Evolutionary conservation across 2,888 invertebrate genomes (phyloP), one percentile per base, ranked within the genome.

Genomic region (Lamellibrachia columna): DNA sequence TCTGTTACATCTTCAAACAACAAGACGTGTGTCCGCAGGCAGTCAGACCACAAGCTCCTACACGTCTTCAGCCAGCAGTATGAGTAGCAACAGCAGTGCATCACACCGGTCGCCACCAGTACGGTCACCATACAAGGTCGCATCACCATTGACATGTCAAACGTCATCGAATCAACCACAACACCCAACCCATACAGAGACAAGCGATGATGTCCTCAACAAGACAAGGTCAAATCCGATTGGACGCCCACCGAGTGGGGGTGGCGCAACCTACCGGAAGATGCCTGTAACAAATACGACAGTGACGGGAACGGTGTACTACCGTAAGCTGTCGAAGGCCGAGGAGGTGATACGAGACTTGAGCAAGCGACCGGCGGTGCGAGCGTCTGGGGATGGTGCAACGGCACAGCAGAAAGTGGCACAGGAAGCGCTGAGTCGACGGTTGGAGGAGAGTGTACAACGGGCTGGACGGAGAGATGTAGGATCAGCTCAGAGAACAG

Each of bases 261-360:
- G 52, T 53, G 22, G 15, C 11, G 40, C 53, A 15, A 22, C 75
- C 22, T 75, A 75, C 52, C 52, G 53, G 22, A 91, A 91, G 53
- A 91, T 91, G 91, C 91, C 91, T 15, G 91, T 91, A 40, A 91
- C 91, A 11, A 91, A 91, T n/a, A 91, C 91, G 11, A 75, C 75
- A n/a, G 91, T 91, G 52, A 91, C 91, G 4, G 91, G 91, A n/a
- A 91, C 91, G 7, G 91, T 91, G 52, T 91, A 91, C 53, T 91
- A 91, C 53, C 52, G 53, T 6, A 91, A 91, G 53, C 53, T 53
- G 52, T 91, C 91, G 2, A 91, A 91, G 53, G 91, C 40, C 15
- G 91, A 91, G 53, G 91, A 91, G 91, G 52, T 91, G 91, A 52
- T 91, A 7, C 91, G 53, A 52, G 91, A 91, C 40, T 91, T 91